Evolutionary conservation across 2,888 invertebrate genomes (phyloP), one percentile per base, ranked within the genome.

Genomic region (Tanytarsus gracilentus): DNA sequence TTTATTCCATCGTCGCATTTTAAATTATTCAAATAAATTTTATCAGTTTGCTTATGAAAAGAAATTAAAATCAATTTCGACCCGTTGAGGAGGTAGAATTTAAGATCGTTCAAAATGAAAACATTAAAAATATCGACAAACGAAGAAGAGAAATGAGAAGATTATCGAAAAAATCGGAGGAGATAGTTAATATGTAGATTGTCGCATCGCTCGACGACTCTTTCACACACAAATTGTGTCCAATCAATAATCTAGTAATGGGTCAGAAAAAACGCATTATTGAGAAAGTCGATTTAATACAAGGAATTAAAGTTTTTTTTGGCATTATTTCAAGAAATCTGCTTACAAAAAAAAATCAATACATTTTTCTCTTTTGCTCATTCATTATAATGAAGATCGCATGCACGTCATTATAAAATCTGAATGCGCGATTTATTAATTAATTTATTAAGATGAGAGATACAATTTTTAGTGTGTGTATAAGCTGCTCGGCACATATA

Each of bases 181-280:
- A 44, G 53, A 53, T 53, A 30, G 53, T 53, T 53, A 30, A 53
- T 53, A 53, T 53, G 53, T 23, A 53, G 53, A 53, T 53, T 53
- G 18, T 6, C 21, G n/a, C 9, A n/a, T n/a, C n/a, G n/a, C n/a
- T n/a, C 4, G n/a, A n/a, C n/a, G n/a, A n/a, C n/a, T n/a, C n/a
- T n/a, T n/a, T n/a, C n/a, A n/a, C n/a, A n/a, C n/a, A n/a, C n/a
- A n/a, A n/a, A n/a, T n/a, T n/a, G n/a, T n/a, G n/a, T n/a, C n/a
- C n/a, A n/a, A n/a, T n/a, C n/a, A n/a, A n/a, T n/a, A n/a, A n/a
- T 8, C 14, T 36, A 2, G 36, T 14, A 14, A 2, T 3, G 36
- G 5, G 16, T 36, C 3, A 14, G 8, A 6, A n/a, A 14, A 36
- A 36, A 16, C 36, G 36, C 36, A 36, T 36, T 36, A n/a, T n/a